Evolutionary conservation across 2,888 invertebrate species (phyloP), one percentile per base, ranked within the genome.

Genomic region (Cylindroiulus punctatus): DNA sequence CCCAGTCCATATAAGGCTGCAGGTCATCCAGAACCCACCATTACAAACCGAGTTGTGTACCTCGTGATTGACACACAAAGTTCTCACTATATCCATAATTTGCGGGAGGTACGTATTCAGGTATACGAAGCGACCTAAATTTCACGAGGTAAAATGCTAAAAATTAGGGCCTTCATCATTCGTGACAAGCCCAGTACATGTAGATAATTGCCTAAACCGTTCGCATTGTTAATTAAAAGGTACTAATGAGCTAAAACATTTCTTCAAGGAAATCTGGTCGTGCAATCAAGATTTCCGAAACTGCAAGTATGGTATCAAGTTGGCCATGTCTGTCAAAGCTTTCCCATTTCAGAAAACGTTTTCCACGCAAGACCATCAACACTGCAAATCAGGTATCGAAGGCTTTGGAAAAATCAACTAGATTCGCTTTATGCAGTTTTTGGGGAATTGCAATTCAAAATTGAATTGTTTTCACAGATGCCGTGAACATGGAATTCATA

Each of bases 161-260:
- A 52, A 52, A 52, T 52, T 52, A 52, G n/a, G 52, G n/a, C 52
- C 52, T 52, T 52, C 52, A 52, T n/a, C n/a, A n/a, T n/a, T n/a
- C n/a, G n/a, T n/a, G n/a, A n/a, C 52, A 52, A 52, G 52, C 12
- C 52, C 52, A 52, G 52, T n/a, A n/a, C n/a, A 2, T 36, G 7
- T 4, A 36, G 36, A n/a, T 52, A 52, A 52, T n/a, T 52, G 52
- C 12, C 52, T 52, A n/a, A 52, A 52, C n/a, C 52, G 52, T n/a
- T 47, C 5, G 47, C 47, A 47, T 47, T n/a, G n/a, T 52, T 52
- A 52, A n/a, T n/a, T 52, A 52, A 52, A 52, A n/a, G 19, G n/a
- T n/a, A 52, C 52, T 52, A 52, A 52, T 52, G n/a, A 1, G 52
- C 1, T 7, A 52, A 52, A 52, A 52, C n/a, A 7, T 52, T 47